Evolutionary conservation across 2,888 invertebrate species (phyloP), one percentile per base, ranked within the genome.

Genomic region (Parnassius mnemosyne): DNA sequence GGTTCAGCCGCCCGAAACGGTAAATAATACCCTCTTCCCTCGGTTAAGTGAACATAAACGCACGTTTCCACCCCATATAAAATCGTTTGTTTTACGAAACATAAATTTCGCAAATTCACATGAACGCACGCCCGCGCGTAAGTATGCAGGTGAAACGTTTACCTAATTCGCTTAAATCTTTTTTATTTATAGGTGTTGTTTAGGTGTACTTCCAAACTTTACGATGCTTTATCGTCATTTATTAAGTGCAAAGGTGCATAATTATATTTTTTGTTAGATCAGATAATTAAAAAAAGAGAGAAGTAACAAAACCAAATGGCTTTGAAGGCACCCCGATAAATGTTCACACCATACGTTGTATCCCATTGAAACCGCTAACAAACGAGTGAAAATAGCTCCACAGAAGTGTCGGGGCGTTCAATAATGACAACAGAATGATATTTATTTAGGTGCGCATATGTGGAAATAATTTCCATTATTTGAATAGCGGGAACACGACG

Each of bases 1-100:
- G 84, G 89, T 83, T 87, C 89, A 86, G 84, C 89, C 84, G 84
- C 83, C 89, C 88, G 89, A 85, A 90, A 89, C 89, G 88, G 89
- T 90, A 90, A 91, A 91, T 91, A 91, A 89, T 89, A 89, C 89
- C 90, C 90, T 89, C 90, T 88, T 89, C 84, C 87, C 89, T 89
- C 89, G 90, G 89, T 91, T 90, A 91, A 91, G 90, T 91, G 90
- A 91, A 89, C 90, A 89, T 89, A 89, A 90, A 90, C 88, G 89
- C 84, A 87, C 89, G 90, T 89, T 91, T 91, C 90, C 90, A 90
- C 90, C 89, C 90, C 90, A 90, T 91, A 89, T 90, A 88, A 87
- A 87, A 87, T 84, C 89, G 85, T 89, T 89, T 89, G 87, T 89
- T 89, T 90, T 88, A 87, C 87, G 84, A 89, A 89, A 87, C 88